phyloP scores from a whole-genome alignment of 2,113 vertebrate species.

The Anolis carolinensis region DNA sequence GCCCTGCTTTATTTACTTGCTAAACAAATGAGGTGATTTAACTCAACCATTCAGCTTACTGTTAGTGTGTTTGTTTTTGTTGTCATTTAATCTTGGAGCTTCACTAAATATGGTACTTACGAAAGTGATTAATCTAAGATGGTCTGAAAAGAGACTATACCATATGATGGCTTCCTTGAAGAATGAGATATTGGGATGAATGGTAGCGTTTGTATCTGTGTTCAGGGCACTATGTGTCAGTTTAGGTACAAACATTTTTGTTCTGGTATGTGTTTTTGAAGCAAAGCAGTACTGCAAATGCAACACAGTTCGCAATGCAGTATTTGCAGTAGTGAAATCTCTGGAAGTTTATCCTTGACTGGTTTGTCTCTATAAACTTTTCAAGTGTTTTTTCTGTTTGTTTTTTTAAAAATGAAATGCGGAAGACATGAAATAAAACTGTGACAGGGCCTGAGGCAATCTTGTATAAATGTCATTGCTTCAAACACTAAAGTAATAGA shows the following conservation, averaged over 20 bases:
- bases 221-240: not conserved
- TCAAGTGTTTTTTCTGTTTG: not conserved
- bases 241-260: not conserved
- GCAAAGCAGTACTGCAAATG: not conserved
- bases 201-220: not conserved
- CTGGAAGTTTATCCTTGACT: not conserved
- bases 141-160: too few species aligned
- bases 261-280: not conserved
- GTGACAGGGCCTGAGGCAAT: not conserved
- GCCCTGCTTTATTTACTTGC: too few species aligned
- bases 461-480: not conserved
- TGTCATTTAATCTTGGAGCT: not conserved
- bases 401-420: not conserved
- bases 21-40: not conserved
- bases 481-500: not conserved
- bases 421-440: not conserved
- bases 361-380: not conserved
- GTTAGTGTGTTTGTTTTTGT: not conserved
- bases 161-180: not conserved
- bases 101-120: not conserved
- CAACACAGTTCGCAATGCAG: not conserved
- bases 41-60: not conserved
- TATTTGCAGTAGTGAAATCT: not conserved
- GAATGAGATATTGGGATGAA: not conserved
- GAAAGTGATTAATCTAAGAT: not conserved